phyloP scores from a whole-genome alignment of 1,140 invertebrate species.

The Leptopilina clavipes region DNA sequence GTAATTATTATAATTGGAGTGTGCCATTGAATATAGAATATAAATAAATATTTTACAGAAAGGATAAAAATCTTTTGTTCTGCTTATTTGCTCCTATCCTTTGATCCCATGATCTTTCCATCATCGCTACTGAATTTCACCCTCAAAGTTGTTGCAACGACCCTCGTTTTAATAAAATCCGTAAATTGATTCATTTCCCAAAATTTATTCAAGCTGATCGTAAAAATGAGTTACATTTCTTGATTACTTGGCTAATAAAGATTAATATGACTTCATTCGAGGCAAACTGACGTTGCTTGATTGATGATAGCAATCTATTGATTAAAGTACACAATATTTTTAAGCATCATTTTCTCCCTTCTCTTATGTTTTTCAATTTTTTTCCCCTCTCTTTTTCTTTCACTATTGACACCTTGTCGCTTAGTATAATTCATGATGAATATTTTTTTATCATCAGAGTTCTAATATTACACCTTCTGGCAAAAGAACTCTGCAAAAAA shows the following conservation, averaged over 20 bases:
- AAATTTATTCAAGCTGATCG: not conserved
- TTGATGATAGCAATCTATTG: slow-evolving; percentile 25
- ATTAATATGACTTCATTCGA: slow-evolving; percentile 13
- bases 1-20: too few species aligned
- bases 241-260: slow-evolving; percentile 4
- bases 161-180: not conserved
- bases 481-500: slow-evolving; percentile 23
- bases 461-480: slow-evolving; percentile 29
- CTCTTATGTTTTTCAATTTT: not conserved
- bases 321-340: slow-evolving; percentile 32
- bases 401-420: slow-evolving; percentile 2
- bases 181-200: not conserved
- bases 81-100: too few species aligned
- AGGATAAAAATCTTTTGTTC: too few species aligned
- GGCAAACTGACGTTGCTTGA: slow-evolving; percentile 9
- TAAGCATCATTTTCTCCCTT: slow-evolving; percentile 7
- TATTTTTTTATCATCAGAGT: not conserved
- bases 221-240: slow-evolving; percentile 6
- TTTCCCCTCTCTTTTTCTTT: slow-evolving; percentile 16
- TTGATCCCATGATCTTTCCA: not conserved
- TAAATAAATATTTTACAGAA: too few species aligned
- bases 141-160: not conserved
- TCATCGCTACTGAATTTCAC: not conserved
- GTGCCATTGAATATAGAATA: too few species aligned
- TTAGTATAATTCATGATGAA: not conserved